phyloP scores from a whole-genome alignment of 2,888 invertebrate species.

The Eulithis prunata region DNA sequence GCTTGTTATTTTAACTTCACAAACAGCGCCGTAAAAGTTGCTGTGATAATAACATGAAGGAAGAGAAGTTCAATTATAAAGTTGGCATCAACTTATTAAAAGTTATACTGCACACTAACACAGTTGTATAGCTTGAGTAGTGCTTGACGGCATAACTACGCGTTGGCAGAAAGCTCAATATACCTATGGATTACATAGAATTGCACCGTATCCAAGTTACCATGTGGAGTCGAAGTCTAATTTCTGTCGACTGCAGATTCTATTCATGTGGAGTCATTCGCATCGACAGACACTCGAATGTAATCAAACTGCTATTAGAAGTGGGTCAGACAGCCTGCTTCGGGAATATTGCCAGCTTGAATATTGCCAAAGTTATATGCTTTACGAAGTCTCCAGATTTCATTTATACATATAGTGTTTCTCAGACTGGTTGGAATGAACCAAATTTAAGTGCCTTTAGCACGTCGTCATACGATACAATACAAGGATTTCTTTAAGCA shows the following conservation, averaged over 20 bases:
- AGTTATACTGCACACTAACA: conserved; percentile 8
- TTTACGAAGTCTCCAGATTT: conserved; percentile 29
- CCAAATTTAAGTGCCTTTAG: conserved; percentile 5
- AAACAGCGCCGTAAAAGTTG: conserved; percentile 11
- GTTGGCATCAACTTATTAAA: conserved; percentile 20
- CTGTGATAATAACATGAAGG: conserved; percentile 5
- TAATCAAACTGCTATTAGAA: conserved; percentile 40
- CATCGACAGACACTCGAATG: conserved; percentile 7
- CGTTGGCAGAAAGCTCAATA: background rate
- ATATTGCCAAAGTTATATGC: conserved; percentile 48
- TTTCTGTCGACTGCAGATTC: conserved; percentile 14
- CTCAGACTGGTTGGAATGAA: background rate
- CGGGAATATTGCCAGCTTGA: conserved; percentile 53
- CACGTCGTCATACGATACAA: background rate
- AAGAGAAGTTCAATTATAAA: conserved; percentile 15
- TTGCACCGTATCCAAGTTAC: conserved; percentile 8
- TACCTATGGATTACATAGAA: background rate
- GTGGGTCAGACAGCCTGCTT: conserved; percentile 45
- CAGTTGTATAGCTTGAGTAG: background rate
- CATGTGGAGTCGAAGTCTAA: conserved; percentile 7
- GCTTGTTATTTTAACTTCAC: conserved; percentile 1
- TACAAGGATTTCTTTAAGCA: background rate
- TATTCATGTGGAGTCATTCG: conserved; percentile 22
- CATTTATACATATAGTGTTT: conserved; percentile 22
- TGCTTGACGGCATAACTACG: background rate